Conservation (phyloP, 1,140 invertebrate species). For the Ctenoplectra terminalis region DNA sequence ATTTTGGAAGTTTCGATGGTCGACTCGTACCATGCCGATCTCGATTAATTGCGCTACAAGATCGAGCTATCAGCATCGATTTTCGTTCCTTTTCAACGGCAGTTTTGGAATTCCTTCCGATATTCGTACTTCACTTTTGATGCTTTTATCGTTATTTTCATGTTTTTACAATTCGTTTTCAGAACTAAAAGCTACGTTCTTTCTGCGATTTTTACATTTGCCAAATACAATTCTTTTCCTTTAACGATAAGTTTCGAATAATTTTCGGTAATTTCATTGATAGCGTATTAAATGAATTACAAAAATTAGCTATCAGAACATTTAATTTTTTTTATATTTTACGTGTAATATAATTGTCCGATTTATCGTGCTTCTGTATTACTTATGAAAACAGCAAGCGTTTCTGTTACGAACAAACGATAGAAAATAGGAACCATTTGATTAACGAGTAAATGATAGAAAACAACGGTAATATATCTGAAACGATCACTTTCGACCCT, state of each 20-base stretch:
- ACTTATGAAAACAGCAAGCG: neutral
- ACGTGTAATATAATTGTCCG: neutral
- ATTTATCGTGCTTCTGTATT: neutral
- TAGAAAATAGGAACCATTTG: no score
- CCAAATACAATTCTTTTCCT: neutral
- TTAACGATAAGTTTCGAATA: no score
- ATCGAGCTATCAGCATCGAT: conserved; percentile 11
- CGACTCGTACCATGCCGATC: conserved; percentile 11
- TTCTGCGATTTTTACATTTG: neutral
- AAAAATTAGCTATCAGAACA: neutral
- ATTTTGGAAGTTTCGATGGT: conserved; percentile 63
- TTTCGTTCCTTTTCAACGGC: neutral
- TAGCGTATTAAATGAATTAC: neutral
- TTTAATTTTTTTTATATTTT: no score
- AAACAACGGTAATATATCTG: neutral
- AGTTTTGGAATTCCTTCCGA: neutral
- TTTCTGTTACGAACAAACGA: no score
- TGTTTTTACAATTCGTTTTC: neutral
- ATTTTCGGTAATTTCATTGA: neutral
- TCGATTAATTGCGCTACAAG: conserved; percentile 44
- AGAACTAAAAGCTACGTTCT: no score
- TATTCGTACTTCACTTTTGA: neutral
- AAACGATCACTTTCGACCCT: neutral
- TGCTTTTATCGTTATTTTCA: neutral
- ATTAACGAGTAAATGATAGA: no score